Evolutionary conservation across 2,113 vertebrate species (phyloP), one percentile per base, ranked within the genome.

Genomic region (Cisticola juncidis): DNA sequence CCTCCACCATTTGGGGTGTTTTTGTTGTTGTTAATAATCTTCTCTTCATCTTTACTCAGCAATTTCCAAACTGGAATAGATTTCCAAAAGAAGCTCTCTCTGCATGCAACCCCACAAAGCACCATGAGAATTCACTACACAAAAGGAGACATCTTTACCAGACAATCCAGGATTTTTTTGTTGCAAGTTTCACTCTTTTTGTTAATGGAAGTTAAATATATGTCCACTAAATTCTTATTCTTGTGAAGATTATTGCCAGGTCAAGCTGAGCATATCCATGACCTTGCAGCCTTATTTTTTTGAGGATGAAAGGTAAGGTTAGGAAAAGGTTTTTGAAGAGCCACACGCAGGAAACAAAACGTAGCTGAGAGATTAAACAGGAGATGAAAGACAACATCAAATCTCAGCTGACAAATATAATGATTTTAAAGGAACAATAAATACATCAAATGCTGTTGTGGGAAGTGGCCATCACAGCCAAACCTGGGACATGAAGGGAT

Each of bases 61-160:
- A 9, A 15, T 73, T 71, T 85, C 69, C 48, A 60, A 77, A 86
- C 16, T 11, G 8, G 24, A 88, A 68, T 4, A 8, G 6, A 8
- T 51, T 61, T 90, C 40, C 61, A 2, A 1, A 31, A 7, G 29
- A 79, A 60, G 5, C 14, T 6, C 38, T 36, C 56, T 70, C 65
- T 77, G 42, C 20, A 16, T 71, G 7, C 2, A 36, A 36, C 25
- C 18, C n/a, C 40, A 21, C 16, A 31, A 56, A 81, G 48, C 66
- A 64, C 1, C 22, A 50, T 1, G 0, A 11, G 25, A 79, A 88
- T 38, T 8, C 50, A 57, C 6, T 26, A n/a, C 9, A 18, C 45
- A 74, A 56, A 65, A 47, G 20, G 24, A 66, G 12, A 61, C 1
- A 12, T 24, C n/a, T 74, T 85, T 28, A 48, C 38, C 42, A 28